Base-by-base conservation (phyloP, 1,140 invertebrate genomes). In the Amyelois transitella region DNA sequence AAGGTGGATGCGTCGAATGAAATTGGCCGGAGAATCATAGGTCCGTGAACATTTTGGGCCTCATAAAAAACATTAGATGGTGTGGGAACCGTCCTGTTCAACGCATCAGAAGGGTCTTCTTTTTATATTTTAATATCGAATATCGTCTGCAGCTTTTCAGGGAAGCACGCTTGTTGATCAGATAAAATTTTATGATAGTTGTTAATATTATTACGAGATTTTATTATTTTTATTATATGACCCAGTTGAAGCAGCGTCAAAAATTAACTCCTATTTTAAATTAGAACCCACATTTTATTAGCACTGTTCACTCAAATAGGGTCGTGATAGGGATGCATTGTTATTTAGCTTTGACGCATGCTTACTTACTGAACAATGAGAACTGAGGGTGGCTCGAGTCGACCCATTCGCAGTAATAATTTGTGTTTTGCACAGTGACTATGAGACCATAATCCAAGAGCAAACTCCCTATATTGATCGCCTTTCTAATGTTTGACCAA, bases 361-460 rank as follows among this genome's bases (percentile, higher is more conserved):
- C 60, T 62, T 51, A 50, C 28, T 44, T 32, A 21, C 52, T 53
- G 48, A 69, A 72, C 71, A 77, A 77, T 72, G 28, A 47, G 19
- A 56, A 43, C 45, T 21, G 47, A 49, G 54, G 59, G 50, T 60
- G 52, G 49, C n/a, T 49, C 62, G 60, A 72, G 18, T 49, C 62
- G 60, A 72, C 72, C 72, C 72, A 62, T 64, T 51, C 50, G 45
- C 55, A 64, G 38, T 69, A 60, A 60, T 65, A 66, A 74, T 74
- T 66, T 54, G 10, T 60, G 56, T 56, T 55, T 53, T 50, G 43
- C 48, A 64, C 55, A 60, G 53, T 57, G 47, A 38, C 10, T 14
- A 21, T 25, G 24, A 48, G 51, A 17, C 43, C 51, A 53, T 48
- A 25, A 24, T 53, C 22, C 32, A 38, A 6, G n/a, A 38, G 32